Evolutionary conservation across 2,888 invertebrate genomes (phyloP), one percentile per base, ranked within the genome.

Genomic region (Agrotis clavis): DNA sequence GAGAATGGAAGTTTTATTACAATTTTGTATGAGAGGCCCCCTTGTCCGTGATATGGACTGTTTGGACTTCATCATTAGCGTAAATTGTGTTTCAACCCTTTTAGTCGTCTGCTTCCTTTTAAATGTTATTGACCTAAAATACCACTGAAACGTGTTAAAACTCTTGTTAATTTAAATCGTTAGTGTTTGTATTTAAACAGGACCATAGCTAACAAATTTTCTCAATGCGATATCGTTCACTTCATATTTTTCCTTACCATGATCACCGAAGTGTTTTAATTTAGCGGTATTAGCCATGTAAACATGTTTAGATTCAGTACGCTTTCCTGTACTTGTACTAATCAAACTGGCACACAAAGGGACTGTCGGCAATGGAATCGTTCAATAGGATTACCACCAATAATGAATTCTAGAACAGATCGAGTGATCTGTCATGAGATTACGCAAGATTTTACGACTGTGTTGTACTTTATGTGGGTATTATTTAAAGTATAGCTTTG

Each of bases 401-500:
- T 67, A 73, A 59, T 83, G 13, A 66, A 66, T 65, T 66, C 59
- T 74, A 71, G 41, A 70, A 75, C 72, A 72, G 65, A 79, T 79
- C 54, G 19, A 21, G 35, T 73, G 72, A 77, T 72, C 62, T 71
- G 71, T 68, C 68, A 74, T 56, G 21, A 74, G 74, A 79, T 86
- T 86, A 79, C 74, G 78, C 71, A 81, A 84, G 79, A 64, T 63
- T 80, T 76, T 76, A 77, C 62, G 51, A 77, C 81, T 63, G 59
- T 25, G 64, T 69, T 74, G 69, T 80, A 69, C 72, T 82, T 79
- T 80, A 77, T 75, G 77, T 71, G 70, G 62, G 59, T 81, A 76
- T 79, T 83, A 84, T 81, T 80, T 82, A 74, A 82, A 81, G 78
- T 83, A 82, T 81, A 45, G 72, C 71, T 83, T 83, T 83, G 85